These are phyloP conservation scores for Lymantria dispar DNA, from an alignment of 2,888 invertebrate species.

Conservation along the genomic window DNA sequence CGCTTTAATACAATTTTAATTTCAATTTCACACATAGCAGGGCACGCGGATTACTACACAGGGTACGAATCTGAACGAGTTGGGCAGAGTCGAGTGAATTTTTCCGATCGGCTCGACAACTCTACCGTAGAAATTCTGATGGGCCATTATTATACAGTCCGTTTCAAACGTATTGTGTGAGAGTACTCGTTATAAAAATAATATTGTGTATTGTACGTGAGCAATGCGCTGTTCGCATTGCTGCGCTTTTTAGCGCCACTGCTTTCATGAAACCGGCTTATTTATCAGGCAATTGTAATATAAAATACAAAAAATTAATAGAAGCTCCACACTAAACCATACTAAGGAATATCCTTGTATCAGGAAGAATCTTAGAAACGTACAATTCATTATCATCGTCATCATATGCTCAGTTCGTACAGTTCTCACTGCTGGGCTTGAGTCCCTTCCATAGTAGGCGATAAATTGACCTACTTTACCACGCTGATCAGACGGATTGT, in stretches of 20 bases:
- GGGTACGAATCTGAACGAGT: slow-evolving; percentile 31
- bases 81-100: slow-evolving; percentile 53
- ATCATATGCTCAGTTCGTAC: no score
- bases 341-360: no score
- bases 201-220: slow-evolving; percentile 45
- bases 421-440: no score
- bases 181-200: slow-evolving; percentile 50
- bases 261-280: slow-evolving; percentile 36
- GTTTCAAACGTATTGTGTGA: slow-evolving; percentile 72
- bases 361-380: no score
- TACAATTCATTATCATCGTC: no score
- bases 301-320: slow-evolving; percentile 23
- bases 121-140: slow-evolving; percentile 74
- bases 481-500: no score
- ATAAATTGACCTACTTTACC: no score
- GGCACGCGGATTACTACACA: slow-evolving; percentile 62
- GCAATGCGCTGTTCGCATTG: slow-evolving; percentile 22
- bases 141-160: slow-evolving; percentile 73
- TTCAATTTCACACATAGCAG: slow-evolving; percentile 74
- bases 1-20: slow-evolving; percentile 76
- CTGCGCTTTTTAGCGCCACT: slow-evolving; percentile 30
- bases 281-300: slow-evolving; percentile 28
- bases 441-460: no score
- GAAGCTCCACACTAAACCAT: no score
- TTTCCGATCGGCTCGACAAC: slow-evolving; percentile 66